phyloP scores from a whole-genome alignment of 2,113 vertebrate genomes.

The Clarias gariepinus region DNA sequence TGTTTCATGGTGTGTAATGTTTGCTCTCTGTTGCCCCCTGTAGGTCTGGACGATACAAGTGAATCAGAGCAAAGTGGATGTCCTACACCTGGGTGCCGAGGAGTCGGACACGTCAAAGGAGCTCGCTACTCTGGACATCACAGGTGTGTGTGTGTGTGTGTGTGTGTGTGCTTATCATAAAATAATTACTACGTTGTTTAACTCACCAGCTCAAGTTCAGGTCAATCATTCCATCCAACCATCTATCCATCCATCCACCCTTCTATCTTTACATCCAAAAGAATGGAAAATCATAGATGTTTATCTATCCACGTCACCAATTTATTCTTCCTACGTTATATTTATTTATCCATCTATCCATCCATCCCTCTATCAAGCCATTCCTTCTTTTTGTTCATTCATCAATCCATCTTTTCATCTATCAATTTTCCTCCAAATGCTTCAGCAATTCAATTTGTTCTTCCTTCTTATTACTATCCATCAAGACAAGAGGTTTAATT shows the following conservation, averaged over 20 bases:
- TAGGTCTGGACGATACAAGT: constrained; percentile 79
- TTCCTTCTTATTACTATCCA: background rate
- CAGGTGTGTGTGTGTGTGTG: constrained; percentile 67
- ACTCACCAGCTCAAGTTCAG: background rate
- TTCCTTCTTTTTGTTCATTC: background rate
- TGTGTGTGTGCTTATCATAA: background rate
- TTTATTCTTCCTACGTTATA: background rate
- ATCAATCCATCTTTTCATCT: background rate
- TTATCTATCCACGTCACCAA: no score
- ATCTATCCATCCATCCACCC: background rate
- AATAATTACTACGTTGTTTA: background rate
- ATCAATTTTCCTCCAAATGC: no score
- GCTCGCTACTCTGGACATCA: constrained; percentile 79
- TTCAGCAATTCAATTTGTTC: background rate
- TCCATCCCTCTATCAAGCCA: background rate
- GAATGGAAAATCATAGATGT: no score
- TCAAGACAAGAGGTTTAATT: background rate
- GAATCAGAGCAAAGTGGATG: constrained; percentile 80
- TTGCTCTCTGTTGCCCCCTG: background rate
- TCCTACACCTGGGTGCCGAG: constrained; percentile 81
- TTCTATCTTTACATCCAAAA: background rate
- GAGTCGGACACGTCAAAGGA: constrained; percentile 82
- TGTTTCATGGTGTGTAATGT: background rate
- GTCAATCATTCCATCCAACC: background rate
- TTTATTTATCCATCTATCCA: background rate